Percentiles rank a stretch among this genome's conserved stretches.
Evolutionary conservation across 2,888 invertebrate genomes (phyloP).

Genomic region (Hanleya hanleyi): DNA sequence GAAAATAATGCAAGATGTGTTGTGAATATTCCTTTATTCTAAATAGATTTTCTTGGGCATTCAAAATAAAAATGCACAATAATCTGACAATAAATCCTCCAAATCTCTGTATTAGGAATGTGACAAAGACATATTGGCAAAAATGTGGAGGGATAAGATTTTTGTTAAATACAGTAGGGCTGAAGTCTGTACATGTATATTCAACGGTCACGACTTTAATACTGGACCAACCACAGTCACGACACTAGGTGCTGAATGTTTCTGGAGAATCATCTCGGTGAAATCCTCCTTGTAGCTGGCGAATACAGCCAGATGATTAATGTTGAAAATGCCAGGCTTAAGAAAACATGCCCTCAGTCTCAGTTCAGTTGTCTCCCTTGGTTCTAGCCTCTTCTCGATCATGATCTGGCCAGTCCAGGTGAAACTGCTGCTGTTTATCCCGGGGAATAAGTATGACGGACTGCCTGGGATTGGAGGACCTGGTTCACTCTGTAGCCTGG

Average conservation of each 20-base stretch:
- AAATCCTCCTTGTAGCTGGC: constrained; percentile 57
- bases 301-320: constrained; percentile 65
- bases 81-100: no score
- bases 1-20: no score
- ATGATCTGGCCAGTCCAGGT: constrained; percentile 69
- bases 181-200: no score
- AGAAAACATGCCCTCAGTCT: constrained; percentile 63
- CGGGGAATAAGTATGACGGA: neutral
- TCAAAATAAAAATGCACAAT: no score
- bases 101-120: no score
- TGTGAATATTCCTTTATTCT: no score
- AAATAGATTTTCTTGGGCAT: no score
- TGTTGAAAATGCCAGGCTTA: constrained; percentile 69
- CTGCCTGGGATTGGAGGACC: neutral
- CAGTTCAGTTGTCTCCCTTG: constrained; percentile 53
- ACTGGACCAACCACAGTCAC: constrained; percentile 42
- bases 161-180: no score
- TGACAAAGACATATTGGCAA: no score
- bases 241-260: constrained; percentile 60
- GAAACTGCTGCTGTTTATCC: constrained; percentile 37
- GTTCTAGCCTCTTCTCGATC: constrained; percentile 53
- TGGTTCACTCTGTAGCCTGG: neutral
- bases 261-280: constrained; percentile 64
- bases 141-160: no score
- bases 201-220: no score